Base-by-base conservation (phyloP, 2,888 invertebrate genomes). In the Fragum fragum region DNA sequence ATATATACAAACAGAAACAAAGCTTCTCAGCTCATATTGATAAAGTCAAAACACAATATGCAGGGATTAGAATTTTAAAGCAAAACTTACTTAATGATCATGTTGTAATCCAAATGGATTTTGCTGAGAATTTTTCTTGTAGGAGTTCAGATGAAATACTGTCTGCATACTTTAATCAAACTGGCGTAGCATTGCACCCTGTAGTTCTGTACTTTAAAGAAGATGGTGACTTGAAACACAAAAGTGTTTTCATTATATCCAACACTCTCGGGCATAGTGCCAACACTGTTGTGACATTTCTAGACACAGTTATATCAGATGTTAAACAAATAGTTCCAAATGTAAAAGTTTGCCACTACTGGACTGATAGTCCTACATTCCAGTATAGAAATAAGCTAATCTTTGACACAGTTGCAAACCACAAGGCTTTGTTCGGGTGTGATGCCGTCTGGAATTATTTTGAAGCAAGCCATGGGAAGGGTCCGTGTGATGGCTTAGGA, bases 81-180 rank as follows among this genome's bases (percentile, higher is more conserved):
- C 47, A 83, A 68, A 76, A 77, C 61, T 68, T 83, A 26, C 74
- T 76, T 16, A 76, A 63, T 9, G 52, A 79, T 28, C 73, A 86
- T 28, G 53, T 79, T 14, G 23, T 86, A 16, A 16, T 86, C 14
- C 84, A 85, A 11, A 80, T 87, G 82, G 86, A 87, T 26, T 85
- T 86, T 69, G 82, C 82, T 1, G 80, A 83, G 57, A 85, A 83
- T 63, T 85, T 68, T 63, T 26, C 66, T n/a, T 85, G 82, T 61
- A 21, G 63, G 26, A 39, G 59, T 21, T 26, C 29, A 21, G 75
- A 84, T 18, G 81, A 84, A 72, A 72, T 85, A 28, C 79, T 84
- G 68, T 53, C 59, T 0, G 79, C 83, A 7, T 76, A 83, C 66
- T 85, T 70, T 36, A 76, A 73, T 39, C 71, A 83, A 53, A 73